Evolutionary conservation across 1,140 invertebrate species (phyloP).

Genomic region (Drosophila simulans): DNA sequence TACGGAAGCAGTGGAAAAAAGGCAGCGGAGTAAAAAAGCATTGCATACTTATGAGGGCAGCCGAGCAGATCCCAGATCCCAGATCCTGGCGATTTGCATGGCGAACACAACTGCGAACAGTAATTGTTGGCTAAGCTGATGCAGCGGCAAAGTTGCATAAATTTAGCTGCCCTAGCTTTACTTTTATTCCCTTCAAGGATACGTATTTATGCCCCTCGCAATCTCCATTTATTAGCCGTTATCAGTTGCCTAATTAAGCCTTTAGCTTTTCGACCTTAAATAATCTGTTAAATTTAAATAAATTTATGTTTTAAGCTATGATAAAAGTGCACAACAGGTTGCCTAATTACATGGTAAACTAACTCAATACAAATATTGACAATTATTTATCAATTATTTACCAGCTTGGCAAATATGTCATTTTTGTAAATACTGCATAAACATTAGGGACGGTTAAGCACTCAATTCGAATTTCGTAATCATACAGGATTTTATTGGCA

Average conservation of each 20-base stretch:
- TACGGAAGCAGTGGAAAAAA: conserved; percentile 26
- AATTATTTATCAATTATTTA: too few species aligned
- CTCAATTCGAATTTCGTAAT: too few species aligned
- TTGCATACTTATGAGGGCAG: conserved; percentile 47
- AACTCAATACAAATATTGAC: too few species aligned
- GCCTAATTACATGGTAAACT: too few species aligned
- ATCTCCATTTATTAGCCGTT: conserved; percentile 6
- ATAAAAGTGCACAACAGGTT: too few species aligned
- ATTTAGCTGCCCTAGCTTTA: background rate
- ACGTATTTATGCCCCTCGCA: background rate
- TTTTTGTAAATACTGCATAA: too few species aligned
- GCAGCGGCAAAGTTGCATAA: conserved; percentile 17
- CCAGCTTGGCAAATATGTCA: too few species aligned
- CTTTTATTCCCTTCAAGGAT: background rate
- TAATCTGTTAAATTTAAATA: too few species aligned
- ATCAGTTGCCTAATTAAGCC: background rate
- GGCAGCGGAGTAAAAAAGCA: conserved; percentile 22
- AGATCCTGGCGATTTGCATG: conserved; percentile 39
- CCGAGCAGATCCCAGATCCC: conserved; percentile 8
- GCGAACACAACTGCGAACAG: conserved; percentile 24
- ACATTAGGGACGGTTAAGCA: too few species aligned
- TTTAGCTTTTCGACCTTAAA: too few species aligned
- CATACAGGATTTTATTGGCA: too few species aligned
- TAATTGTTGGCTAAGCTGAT: conserved; percentile 25
- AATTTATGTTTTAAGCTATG: too few species aligned